Evolutionary conservation across 1,140 invertebrate species (phyloP).

Genomic region (Drosophila prosaltans): DNA sequence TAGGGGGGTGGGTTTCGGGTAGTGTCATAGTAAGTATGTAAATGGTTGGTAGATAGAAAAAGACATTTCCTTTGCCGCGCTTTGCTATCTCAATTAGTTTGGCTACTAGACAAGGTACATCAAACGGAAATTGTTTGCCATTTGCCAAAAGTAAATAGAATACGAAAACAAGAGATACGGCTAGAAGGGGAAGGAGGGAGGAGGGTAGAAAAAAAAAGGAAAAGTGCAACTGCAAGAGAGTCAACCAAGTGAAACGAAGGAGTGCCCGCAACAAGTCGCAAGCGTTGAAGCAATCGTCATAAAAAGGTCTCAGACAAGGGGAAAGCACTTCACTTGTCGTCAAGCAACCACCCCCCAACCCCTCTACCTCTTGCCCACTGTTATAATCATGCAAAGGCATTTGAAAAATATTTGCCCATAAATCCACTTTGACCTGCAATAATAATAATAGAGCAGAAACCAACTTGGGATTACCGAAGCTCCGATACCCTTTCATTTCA

Average conservation of each 20-base stretch:
- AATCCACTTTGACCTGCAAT: constrained; percentile 64
- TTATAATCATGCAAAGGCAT: constrained; percentile 44
- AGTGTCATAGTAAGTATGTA: background rate
- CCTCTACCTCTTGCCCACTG: constrained; percentile 2
- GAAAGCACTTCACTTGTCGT: constrained; percentile 15
- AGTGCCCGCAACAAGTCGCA: constrained; percentile 61
- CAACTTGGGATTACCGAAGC: background rate
- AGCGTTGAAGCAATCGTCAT: constrained; percentile 20
- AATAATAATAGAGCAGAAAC: constrained; percentile 32
- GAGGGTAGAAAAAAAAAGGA: background rate
- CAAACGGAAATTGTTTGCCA: constrained; percentile 71
- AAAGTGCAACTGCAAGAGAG: constrained; percentile 9
- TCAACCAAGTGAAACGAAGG: background rate
- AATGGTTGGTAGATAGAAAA: constrained; percentile 3
- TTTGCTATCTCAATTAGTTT: constrained; percentile 70
- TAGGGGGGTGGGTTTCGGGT: too few relatives aligned
- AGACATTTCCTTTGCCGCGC: constrained; percentile 57
- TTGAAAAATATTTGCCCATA: constrained; percentile 62
- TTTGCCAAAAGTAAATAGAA: constrained; percentile 55
- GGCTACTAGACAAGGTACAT: constrained; percentile 60
- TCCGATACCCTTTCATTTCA: background rate
- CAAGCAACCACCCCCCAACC: constrained; percentile 15
- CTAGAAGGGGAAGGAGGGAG: background rate
- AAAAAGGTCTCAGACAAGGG: constrained; percentile 7
- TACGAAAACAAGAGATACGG: background rate